These are phyloP conservation scores for Sylvia atricapilla DNA, from an alignment of 2,113 vertebrate species.

Conservation along the genomic window DNA sequence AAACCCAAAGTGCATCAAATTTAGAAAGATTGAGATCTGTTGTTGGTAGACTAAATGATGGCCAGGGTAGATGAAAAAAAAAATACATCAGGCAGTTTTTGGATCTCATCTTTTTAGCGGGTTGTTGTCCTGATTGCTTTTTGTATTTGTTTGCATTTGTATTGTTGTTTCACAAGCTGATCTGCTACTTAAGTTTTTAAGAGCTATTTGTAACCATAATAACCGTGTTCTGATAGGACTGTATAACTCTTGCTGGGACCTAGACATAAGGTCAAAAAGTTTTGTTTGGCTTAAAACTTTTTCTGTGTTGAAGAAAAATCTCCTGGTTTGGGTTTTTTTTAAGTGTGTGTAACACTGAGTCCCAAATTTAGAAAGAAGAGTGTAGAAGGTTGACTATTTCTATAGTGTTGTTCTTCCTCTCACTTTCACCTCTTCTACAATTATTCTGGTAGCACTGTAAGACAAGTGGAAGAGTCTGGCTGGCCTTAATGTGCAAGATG, in stretches of 20 bases:
- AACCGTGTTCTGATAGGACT: not conserved
- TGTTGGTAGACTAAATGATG: not conserved
- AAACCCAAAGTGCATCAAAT: not conserved
- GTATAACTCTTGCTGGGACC: not conserved
- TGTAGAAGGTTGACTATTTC: not conserved
- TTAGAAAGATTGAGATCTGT: not conserved
- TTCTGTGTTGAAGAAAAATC: not conserved
- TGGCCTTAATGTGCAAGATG: not conserved
- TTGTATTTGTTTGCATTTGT: not conserved
- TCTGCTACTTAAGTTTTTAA: too few relatives aligned
- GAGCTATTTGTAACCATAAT: not conserved
- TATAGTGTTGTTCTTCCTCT: not conserved
- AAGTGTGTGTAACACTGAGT: not conserved
- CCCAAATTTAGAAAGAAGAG: not conserved
- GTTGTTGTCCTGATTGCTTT: not conserved
- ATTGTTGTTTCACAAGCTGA: not conserved
- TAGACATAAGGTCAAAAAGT: not conserved
- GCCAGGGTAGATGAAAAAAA: not conserved
- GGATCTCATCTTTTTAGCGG: not conserved
- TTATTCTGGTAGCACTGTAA: not conserved
- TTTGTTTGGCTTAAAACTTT: not conserved
- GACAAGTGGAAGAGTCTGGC: not conserved
- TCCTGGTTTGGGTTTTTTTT: accelerated
- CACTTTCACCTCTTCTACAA: not conserved
- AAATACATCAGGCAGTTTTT: not conserved